Base-by-base conservation (phyloP, 2,888 invertebrate genomes). In the Patella caerulea region DNA sequence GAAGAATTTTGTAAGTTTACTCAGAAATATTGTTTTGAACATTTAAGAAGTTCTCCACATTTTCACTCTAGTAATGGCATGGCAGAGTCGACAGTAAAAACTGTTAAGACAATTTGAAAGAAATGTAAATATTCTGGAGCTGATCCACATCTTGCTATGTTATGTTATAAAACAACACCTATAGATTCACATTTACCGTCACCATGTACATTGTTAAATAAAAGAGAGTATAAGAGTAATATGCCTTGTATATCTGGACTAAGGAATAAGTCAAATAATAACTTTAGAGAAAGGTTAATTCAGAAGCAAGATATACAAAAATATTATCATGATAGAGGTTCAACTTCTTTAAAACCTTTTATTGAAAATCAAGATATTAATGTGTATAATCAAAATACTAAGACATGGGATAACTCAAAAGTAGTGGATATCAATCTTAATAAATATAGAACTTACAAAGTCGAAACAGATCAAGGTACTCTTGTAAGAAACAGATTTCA, bases 221-320 rank as follows among this genome's bases (percentile, higher is more conserved):
- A 59, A n/a, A 59, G 59, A 59, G 17, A 59, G 7, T 59, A 59
- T 59, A 59, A 59, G 19, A 19, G 19, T 59, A 59, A 59, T 59
- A 59, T 59, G 59, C 59, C 59, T n/a, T n/a, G 19, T 59, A 59
- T 59, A 12, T n/a, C 7, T 59, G 19, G 59, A n/a, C 19, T 59
- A 59, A 59, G 19, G 19, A 17, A 59, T 59, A 59, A 59, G 17
- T n/a, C 19, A 59, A 59, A 59, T 59, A 19, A 59, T 59, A 19
- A 59, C 19, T 59, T n/a, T 59, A 59, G 59, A 59, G 59, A 59
- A 59, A 59, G 59, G 19, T 59, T 59, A 59, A n/a, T 59, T 59
- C n/a, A 59, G 5, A 12, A 59, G 19, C 59, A 7, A 14, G 19
- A 59, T 59, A 59, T 14, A n/a, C 59, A 59, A 14, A 59, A 59